Evolutionary conservation across 1,140 invertebrate species (phyloP).

Genomic region (Panulirus ornatus): DNA sequence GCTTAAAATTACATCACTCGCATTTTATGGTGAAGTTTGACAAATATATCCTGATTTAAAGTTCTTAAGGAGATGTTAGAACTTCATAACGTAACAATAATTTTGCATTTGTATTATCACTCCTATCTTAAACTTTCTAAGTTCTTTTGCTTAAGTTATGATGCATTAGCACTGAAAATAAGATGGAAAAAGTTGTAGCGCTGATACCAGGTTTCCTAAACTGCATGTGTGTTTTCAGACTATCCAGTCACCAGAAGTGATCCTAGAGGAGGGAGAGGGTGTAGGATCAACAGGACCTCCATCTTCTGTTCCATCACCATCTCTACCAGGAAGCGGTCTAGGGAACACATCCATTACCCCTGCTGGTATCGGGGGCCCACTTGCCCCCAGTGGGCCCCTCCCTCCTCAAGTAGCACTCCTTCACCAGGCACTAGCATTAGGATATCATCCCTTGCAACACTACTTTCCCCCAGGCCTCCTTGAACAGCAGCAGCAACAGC

Average conservation of each 20-base stretch:
- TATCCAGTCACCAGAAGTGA: slow-evolving; percentile 68
- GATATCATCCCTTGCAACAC: slow-evolving; percentile 69
- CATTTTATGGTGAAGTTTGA: too few species aligned
- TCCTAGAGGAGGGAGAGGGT: slow-evolving; percentile 70
- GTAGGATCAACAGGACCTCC: slow-evolving; percentile 56
- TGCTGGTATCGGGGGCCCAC: slow-evolving; percentile 37
- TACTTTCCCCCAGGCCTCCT: slow-evolving; percentile 68
- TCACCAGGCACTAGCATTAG: slow-evolving; percentile 71
- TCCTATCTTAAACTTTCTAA: too few species aligned
- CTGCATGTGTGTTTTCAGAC: too few species aligned
- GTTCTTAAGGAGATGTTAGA: too few species aligned
- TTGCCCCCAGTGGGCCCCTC: slow-evolving; percentile 48
- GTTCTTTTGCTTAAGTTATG: too few species aligned
- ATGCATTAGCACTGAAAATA: too few species aligned
- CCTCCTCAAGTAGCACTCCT: slow-evolving; percentile 70
- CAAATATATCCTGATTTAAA: too few species aligned
- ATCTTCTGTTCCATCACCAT: slow-evolving; percentile 56
- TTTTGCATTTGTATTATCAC: too few species aligned
- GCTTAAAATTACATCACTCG: too few species aligned
- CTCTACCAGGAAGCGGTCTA: slow-evolving; percentile 37
- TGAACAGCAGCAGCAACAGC: slow-evolving; percentile 57
- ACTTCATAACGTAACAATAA: too few species aligned
- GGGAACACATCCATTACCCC: slow-evolving; percentile 32
- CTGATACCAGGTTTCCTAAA: too few species aligned
- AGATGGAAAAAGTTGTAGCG: too few species aligned